Conservation (phyloP, 1,140 invertebrate genomes). For the honey bee (Apis mellifera) region DNA sequence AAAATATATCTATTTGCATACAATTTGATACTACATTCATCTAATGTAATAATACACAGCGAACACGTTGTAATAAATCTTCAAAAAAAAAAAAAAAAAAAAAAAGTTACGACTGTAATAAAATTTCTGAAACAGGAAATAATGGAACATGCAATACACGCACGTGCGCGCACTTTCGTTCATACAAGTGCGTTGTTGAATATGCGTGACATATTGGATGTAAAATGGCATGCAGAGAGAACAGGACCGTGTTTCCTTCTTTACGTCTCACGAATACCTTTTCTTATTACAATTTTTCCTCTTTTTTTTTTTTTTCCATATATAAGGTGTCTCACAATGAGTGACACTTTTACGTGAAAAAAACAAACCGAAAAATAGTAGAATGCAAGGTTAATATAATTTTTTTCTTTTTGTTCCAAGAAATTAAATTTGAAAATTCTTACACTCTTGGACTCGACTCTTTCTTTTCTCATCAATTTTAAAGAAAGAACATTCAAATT, state of each 20-base stretch:
- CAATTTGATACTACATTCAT: not conserved
- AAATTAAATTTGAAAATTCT: not conserved
- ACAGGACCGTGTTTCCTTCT: constrained; percentile 54
- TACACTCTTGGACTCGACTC: not conserved
- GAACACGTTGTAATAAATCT: constrained; percentile 22
- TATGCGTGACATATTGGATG: constrained; percentile 30
- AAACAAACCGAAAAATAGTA: too few relatives aligned
- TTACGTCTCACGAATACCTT: not conserved
- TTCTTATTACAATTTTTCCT: not conserved
- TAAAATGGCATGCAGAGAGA: constrained; percentile 53
- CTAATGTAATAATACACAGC: not conserved
- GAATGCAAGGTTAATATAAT: not conserved
- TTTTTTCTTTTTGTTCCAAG: too few relatives aligned
- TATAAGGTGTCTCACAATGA: too few relatives aligned
- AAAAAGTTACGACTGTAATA: constrained; percentile 2
- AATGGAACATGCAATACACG: constrained; percentile 51
- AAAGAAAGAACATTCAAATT: too few relatives aligned
- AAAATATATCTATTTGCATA: not conserved
- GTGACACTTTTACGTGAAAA: too few relatives aligned
- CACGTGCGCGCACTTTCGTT: constrained; percentile 39
- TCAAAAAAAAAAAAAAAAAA: not conserved
- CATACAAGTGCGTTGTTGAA: constrained; percentile 40
- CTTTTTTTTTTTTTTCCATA: not conserved
- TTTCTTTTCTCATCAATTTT: too few relatives aligned
- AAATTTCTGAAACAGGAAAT: constrained; percentile 9